phyloP scores from a whole-genome alignment of 2,113 vertebrate species.

The Delphinus delphis region DNA sequence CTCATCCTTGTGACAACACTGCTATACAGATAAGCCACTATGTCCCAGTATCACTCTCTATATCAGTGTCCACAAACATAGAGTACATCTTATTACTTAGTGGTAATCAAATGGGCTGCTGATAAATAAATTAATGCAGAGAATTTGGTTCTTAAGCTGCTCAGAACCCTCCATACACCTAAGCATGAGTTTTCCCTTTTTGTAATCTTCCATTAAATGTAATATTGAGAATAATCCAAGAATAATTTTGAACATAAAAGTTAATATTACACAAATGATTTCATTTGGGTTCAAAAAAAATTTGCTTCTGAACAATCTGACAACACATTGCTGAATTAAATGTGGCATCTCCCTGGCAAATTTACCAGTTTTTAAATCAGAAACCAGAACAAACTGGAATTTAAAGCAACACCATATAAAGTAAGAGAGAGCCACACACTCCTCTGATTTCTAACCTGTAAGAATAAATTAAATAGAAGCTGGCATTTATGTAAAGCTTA shows the following conservation, averaged over 20 bases:
- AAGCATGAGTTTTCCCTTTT: neutral
- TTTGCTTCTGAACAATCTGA: slow-evolving; percentile 46
- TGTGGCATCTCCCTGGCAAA: slow-evolving; percentile 46
- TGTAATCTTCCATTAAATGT: neutral
- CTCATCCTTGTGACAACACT: neutral
- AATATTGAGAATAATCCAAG: neutral
- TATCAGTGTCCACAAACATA: neutral
- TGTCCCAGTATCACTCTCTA: neutral
- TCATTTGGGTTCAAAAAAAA: slow-evolving; percentile 42
- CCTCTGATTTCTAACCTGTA: slow-evolving; percentile 25
- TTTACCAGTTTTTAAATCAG: slow-evolving; percentile 52
- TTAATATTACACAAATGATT: slow-evolving; percentile 54
- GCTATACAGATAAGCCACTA: neutral
- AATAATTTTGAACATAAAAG: slow-evolving; percentile 51
- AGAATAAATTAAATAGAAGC: slow-evolving; percentile 29
- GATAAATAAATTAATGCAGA: slow-evolving; percentile 11
- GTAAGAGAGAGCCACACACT: neutral
- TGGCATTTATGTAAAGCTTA: slow-evolving; percentile 46
- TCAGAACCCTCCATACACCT: neutral
- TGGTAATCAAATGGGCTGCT: neutral
- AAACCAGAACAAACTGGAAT: slow-evolving; percentile 38
- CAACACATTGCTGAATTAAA: slow-evolving; percentile 49
- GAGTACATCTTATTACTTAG: neutral
- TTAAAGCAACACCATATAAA: slow-evolving; percentile 20
- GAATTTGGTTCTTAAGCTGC: neutral